These are phyloP conservation scores for Helicoverpa armigera DNA, from an alignment of 1,140 invertebrate genomes.

Conservation along the genomic window DNA sequence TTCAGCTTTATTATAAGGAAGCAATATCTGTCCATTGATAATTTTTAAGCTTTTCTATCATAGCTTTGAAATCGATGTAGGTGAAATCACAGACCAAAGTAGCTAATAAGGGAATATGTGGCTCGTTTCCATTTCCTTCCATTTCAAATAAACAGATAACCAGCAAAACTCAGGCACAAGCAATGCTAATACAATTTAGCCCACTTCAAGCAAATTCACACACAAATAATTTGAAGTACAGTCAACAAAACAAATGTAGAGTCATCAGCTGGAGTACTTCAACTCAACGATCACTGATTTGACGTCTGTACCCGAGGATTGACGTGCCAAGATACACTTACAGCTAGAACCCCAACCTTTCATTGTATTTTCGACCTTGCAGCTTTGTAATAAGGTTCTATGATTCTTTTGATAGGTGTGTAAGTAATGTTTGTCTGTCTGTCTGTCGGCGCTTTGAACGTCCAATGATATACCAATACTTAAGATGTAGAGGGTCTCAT, in stretches of 20 bases:
- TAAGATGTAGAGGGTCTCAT: slow-evolving; percentile 47
- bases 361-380: slow-evolving; percentile 18
- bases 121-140: too few species aligned
- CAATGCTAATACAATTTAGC: neutral
- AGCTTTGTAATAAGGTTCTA: neutral
- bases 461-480: slow-evolving; percentile 47
- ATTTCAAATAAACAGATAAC: neutral
- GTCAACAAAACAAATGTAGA: slow-evolving; percentile 48
- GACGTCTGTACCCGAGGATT: slow-evolving; percentile 40
- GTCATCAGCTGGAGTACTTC: slow-evolving; percentile 34
- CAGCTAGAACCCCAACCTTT: neutral
- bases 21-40: too few species aligned
- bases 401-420: neutral
- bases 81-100: too few species aligned
- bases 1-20: too few species aligned
- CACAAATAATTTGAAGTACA: slow-evolving; percentile 36
- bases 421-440: slow-evolving; percentile 28
- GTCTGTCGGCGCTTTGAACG: slow-evolving; percentile 44
- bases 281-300: slow-evolving; percentile 49
- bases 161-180: neutral
- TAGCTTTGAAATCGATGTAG: too few species aligned
- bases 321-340: slow-evolving; percentile 21
- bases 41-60: too few species aligned
- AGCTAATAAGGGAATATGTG: too few species aligned
- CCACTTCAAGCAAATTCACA: slow-evolving; percentile 16